Evolutionary conservation across 2,113 vertebrate genomes (phyloP).

Genomic region (Pygoscelis antarcticus): DNA sequence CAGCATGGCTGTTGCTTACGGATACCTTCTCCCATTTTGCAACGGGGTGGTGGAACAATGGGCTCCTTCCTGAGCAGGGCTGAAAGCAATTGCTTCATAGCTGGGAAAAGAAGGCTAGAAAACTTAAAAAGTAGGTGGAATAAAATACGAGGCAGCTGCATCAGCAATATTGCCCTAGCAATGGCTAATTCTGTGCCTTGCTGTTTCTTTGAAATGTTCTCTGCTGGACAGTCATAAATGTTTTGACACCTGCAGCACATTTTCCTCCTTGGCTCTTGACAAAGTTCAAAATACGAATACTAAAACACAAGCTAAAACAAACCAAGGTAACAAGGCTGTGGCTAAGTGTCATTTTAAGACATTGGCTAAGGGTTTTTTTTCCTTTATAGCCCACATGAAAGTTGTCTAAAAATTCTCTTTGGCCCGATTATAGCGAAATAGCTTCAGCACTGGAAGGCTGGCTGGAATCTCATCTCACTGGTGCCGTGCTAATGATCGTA

Average conservation of each 20-base stretch:
- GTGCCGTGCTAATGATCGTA: not conserved
- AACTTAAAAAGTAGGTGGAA: not conserved
- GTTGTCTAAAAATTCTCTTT: not conserved
- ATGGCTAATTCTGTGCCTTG: not conserved
- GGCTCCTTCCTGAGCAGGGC: not conserved
- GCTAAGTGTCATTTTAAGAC: not conserved
- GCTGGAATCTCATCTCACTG: not conserved
- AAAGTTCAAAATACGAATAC: not conserved
- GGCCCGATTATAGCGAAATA: accelerated
- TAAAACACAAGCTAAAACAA: not conserved
- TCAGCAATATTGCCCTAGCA: not conserved
- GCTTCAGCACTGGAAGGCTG: not conserved
- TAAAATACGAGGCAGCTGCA: not conserved
- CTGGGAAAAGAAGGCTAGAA: not conserved
- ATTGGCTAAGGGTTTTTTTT: not conserved
- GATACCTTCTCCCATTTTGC: not conserved
- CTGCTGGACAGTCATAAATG: not conserved
- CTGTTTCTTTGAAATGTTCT: not conserved
- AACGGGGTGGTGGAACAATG: not conserved
- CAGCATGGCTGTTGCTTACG: not conserved
- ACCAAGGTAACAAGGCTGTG: not conserved
- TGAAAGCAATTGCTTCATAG: not conserved
- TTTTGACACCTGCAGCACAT: not conserved
- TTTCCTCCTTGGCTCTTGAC: not conserved
- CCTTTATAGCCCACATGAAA: not conserved